Base-by-base conservation (phyloP, 2,797 vertebrate species). In the Alectoris magna region DNA sequence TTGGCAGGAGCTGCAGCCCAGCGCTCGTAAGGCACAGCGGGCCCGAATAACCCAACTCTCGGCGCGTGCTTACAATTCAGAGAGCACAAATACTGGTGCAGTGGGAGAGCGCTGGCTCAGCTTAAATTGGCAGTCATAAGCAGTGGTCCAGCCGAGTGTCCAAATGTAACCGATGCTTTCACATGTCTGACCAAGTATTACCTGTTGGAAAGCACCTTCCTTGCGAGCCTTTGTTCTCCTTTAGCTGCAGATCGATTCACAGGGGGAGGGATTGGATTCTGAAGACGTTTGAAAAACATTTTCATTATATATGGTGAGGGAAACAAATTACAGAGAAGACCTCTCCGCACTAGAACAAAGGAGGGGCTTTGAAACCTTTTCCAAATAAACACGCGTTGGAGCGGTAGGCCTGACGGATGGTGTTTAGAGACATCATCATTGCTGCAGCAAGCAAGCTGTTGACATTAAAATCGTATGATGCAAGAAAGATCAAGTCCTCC, bases 11-110 rank as follows among this genome's bases (percentile, higher is more conserved):
- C 5, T 1, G 1, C 66, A 91, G 62, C 84, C 53, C 3, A 2
- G n/a, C 14, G 14, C 66, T 60, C 3, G 0, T 0, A 0, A 53
- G 41, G 27, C 51, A n/a, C 76, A 1, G 3, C 31, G 0, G 2
- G n/a, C 46, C 69, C 64, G 90, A 80, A 66, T 27, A 55, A 56
- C 34, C 0, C 7, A 1, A 2, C 31, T 86, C 80, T 59, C 0
- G 0, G 26, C 4, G 3, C 39, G 4, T 2, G 48, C 58, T 21
- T 38, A 34, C 36, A 6, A 0, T 3, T 7, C 48, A 68, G 60
- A 67, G 72, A 68, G 23, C 66, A 27, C 21, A n/a, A 78, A 79
- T 51, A 60, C 46, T 4, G 1, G 58, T 51, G 80, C 76, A 0
- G 10, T 24, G 31, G 87, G 70, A 76, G 82, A 71, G 70, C 12